Percentiles rank a stretch among this genome's conserved stretches.
phyloP scores from a whole-genome alignment of 2,113 vertebrate genomes.

The Zosterops lateralis region DNA sequence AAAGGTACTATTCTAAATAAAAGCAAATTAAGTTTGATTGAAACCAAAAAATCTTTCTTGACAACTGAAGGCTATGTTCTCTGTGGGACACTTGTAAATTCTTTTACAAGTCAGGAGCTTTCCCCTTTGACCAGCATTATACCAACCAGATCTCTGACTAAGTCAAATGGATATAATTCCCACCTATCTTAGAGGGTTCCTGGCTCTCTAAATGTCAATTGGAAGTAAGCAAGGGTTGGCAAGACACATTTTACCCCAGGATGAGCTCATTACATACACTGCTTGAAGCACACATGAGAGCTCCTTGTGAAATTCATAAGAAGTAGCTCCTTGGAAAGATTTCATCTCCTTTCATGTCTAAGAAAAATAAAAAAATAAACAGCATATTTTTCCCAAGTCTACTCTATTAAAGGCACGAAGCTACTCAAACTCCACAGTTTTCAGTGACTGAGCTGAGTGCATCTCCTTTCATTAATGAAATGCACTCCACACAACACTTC shows the following conservation, averaged over 20 bases:
- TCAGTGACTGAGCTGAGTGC: background rate
- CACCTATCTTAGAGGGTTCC: background rate
- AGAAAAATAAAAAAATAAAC: background rate
- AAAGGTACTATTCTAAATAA: background rate
- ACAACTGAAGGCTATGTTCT: background rate
- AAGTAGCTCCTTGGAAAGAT: background rate
- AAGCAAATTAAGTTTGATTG: background rate
- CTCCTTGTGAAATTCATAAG: background rate
- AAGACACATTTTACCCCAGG: background rate
- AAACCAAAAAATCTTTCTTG: background rate
- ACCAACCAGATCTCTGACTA: background rate
- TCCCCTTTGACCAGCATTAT: background rate
- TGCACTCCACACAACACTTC: background rate
- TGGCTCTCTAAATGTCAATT: background rate
- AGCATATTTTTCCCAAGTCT: background rate
- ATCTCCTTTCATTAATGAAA: background rate
- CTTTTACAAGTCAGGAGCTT: background rate
- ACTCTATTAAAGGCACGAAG: background rate
- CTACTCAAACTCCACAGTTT: background rate
- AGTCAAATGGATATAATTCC: background rate
- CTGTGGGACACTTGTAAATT: background rate
- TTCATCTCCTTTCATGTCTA: background rate
- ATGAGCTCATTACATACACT: background rate
- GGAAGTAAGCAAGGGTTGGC: background rate
- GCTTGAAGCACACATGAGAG: conserved; percentile 4